Base-by-base conservation (phyloP, 1,140 invertebrate genomes). In the Aphelinus certus region DNA sequence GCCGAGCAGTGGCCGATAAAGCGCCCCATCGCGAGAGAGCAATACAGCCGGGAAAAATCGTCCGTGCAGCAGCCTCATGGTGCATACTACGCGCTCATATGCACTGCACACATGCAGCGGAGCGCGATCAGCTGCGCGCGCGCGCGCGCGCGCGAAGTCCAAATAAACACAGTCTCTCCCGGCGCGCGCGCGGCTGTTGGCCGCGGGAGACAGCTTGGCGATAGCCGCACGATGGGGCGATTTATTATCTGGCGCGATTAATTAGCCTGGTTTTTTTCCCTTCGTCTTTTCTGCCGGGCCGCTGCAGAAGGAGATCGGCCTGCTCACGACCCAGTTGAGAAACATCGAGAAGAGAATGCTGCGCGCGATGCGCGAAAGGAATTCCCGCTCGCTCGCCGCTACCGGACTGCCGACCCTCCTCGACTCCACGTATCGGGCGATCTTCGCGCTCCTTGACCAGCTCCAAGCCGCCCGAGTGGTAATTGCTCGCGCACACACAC, bases 331-430 rank as follows among this genome's bases (percentile, higher is more conserved):
- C 47, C 85, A 86, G 73, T 76, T 86, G 76, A 81, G 84, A 70
- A 83, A 81, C 66, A 80, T 86, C 63, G 81, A 85, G 67, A 83
- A 80, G 76, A 82, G 77, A 76, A 80, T 85, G 78, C 76, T 86
- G 46, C 79, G 81, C 45, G 71, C 66, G 43, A 79, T 81, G 51
- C 81, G 82, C 57, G 84, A 84, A 66, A 78, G 79, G 58, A 85
- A 82, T 77, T 77, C 77, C 10, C 73, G 77, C 75, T 85, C 84
- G 69, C 65, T 85, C 60, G 46, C 71, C 55, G 73, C 78, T 46
- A 82, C 78, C 26, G 83, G 81, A 48, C 60, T 86, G 7, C 78
- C 81, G 64, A 80, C 79, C 57, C 79, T 86, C 46, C 77, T 86
- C 69, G 83, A 84, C 7, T 80, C 74, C 5, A 86, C 84, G 5